Evolutionary conservation across 2,888 invertebrate species (phyloP).

Genomic region (Drosophila tanythrix): DNA sequence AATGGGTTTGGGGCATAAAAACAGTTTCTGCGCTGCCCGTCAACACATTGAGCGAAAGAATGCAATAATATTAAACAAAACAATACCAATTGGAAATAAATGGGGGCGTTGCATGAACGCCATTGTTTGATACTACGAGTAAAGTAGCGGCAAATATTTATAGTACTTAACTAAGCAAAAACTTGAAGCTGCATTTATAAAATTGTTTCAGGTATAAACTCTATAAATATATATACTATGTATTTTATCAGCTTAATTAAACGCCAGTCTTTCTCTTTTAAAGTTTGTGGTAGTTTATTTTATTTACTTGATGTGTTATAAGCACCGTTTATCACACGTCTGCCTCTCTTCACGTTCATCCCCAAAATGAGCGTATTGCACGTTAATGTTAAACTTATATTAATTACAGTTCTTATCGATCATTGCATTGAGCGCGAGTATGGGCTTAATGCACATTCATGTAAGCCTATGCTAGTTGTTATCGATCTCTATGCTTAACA

Average conservation of each 20-base stretch:
- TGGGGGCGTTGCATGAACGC: conserved; percentile 15
- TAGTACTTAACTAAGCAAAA: neutral
- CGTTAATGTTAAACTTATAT: neutral
- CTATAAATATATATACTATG: neutral
- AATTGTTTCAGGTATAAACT: conserved; percentile 2
- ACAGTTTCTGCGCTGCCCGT: conserved; percentile 28
- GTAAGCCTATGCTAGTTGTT: neutral
- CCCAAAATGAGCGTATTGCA: neutral
- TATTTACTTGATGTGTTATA: neutral
- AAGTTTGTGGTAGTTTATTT: neutral
- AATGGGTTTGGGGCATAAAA: neutral
- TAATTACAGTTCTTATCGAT: neutral
- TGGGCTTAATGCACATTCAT: neutral
- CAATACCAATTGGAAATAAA: conserved; percentile 32
- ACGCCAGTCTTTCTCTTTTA: neutral
- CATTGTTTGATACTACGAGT: neutral
- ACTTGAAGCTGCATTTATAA: neutral
- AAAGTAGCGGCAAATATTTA: neutral
- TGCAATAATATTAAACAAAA: conserved; percentile 62
- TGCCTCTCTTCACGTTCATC: too few relatives aligned
- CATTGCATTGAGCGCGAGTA: neutral
- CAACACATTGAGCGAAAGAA: conserved; percentile 67
- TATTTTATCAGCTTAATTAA: neutral
- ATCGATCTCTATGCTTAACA: neutral
- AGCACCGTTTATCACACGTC: too few relatives aligned